These are phyloP conservation scores for Epicauta chinensis DNA, from an alignment of 1,140 invertebrate genomes.

Conservation along the genomic window DNA sequence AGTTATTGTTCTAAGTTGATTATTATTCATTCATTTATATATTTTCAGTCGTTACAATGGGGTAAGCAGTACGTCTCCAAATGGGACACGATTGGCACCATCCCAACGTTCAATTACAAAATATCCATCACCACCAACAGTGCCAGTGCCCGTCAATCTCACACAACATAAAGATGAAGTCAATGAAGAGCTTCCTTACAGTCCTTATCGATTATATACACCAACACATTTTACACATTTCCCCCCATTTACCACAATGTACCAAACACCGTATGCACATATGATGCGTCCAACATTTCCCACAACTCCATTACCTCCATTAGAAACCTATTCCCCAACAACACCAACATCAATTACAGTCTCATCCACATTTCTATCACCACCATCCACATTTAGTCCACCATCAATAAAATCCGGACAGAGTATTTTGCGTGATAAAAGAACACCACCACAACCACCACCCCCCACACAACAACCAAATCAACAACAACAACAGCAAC, in stretches of 20 bases:
- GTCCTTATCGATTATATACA: constrained; percentile 4
- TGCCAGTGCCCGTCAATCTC: constrained; percentile 37
- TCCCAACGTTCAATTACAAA: constrained; percentile 32
- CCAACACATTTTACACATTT: constrained; percentile 23
- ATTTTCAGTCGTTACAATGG: constrained; percentile 38
- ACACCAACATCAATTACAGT: constrained; percentile 32
- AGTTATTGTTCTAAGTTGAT: not conserved
- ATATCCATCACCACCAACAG: constrained; percentile 33
- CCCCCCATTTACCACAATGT: constrained; percentile 25
- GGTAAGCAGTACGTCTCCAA: constrained; percentile 27
- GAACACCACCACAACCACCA: constrained; percentile 15
- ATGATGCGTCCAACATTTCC: constrained; percentile 32
- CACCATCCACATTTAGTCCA: constrained; percentile 33
- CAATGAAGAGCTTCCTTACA: constrained; percentile 29
- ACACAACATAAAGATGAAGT: constrained; percentile 35
- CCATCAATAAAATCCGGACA: constrained; percentile 31
- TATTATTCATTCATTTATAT: constrained; percentile 8
- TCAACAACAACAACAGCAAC: constrained; percentile 16
- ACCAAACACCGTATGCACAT: constrained; percentile 31
- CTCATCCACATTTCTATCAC: constrained; percentile 36
- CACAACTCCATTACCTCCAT: constrained; percentile 35
- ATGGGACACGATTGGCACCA: constrained; percentile 34
- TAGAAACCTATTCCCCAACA: constrained; percentile 38
- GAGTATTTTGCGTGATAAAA: constrained; percentile 27
- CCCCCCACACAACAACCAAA: constrained; percentile 5